phyloP scores from a whole-genome alignment of 2,888 invertebrate genomes.

The Oxytorus armatus region DNA sequence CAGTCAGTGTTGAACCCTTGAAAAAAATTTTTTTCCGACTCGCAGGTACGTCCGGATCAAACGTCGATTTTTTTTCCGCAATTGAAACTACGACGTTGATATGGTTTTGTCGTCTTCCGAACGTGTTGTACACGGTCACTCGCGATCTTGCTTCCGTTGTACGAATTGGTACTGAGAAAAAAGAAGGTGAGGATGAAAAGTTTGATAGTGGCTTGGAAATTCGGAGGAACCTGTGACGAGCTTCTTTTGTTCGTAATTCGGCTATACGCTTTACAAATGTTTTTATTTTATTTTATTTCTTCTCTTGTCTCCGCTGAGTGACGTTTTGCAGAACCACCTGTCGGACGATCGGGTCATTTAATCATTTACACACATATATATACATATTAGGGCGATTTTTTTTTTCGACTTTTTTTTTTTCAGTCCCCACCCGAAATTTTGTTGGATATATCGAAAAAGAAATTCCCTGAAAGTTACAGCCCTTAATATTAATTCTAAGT shows the following conservation, averaged over 20 bases:
- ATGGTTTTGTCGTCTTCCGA: not conserved
- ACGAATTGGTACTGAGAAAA: conserved; percentile 6
- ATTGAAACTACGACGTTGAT: not conserved
- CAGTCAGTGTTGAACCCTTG: conserved; percentile 13
- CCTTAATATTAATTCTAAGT: no score
- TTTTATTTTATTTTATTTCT: conserved; percentile 38
- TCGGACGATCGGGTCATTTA: conserved; percentile 58
- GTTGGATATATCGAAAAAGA: no score
- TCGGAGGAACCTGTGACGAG: conserved; percentile 63
- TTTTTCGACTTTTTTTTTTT: no score
- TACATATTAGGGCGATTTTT: no score
- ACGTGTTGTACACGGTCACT: conserved; percentile 12
- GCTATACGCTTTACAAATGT: conserved; percentile 55
- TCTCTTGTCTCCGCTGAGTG: conserved; percentile 4
- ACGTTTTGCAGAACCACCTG: conserved; percentile 67
- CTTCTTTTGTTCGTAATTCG: conserved; percentile 55
- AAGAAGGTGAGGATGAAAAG: conserved; percentile 43
- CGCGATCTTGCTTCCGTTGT: conserved; percentile 2
- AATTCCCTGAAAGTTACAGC: no score
- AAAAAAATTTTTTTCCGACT: conserved; percentile 23
- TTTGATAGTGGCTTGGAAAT: conserved; percentile 54
- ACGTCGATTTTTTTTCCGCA: conserved; percentile 23
- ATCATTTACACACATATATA: conserved; percentile 12
- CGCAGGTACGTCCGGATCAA: conserved; percentile 54
- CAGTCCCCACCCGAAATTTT: no score